Percentiles rank a stretch among this genome's conserved stretches.
Evolutionary conservation across 1,140 invertebrate genomes (phyloP).

Genomic region (Ostrea edulis): DNA sequence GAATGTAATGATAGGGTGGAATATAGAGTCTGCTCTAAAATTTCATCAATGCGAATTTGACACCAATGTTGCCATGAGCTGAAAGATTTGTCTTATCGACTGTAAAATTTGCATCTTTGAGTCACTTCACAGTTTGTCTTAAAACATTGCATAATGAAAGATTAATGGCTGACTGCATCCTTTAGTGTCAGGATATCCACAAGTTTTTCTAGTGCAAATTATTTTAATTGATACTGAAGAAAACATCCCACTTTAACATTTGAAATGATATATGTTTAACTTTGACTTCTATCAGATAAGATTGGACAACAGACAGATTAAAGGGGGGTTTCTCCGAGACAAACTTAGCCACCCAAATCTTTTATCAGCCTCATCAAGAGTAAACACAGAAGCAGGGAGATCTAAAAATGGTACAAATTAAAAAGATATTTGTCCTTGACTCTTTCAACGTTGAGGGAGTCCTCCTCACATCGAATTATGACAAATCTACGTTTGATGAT

Average conservation of each 20-base stretch:
- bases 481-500: conserved; percentile 12
- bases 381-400: conserved; percentile 11
- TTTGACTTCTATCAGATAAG: conserved; percentile 32
- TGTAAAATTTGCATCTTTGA: conserved; percentile 20
- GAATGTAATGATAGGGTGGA: conserved; percentile 20
- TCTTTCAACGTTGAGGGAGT: neutral
- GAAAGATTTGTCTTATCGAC: conserved; percentile 18
- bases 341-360: conserved; percentile 31
- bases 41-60: conserved; percentile 15
- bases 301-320: conserved; percentile 13
- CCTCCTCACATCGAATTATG: conserved; percentile 4
- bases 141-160: conserved; percentile 26
- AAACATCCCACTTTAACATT: conserved; percentile 19
- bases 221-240: conserved; percentile 17
- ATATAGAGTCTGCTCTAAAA: neutral
- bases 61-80: neutral
- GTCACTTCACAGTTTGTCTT: conserved; percentile 30
- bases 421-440: conserved; percentile 37
- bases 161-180: neutral
- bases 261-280: conserved; percentile 33
- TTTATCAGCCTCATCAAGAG: conserved; percentile 31
- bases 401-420: conserved; percentile 13
- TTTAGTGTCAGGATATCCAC: conserved; percentile 10
- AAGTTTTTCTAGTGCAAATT: conserved; percentile 12
- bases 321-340: neutral